Evolutionary conservation across 2,113 vertebrate species (phyloP).

Genomic region (Rhineura floridana): DNA sequence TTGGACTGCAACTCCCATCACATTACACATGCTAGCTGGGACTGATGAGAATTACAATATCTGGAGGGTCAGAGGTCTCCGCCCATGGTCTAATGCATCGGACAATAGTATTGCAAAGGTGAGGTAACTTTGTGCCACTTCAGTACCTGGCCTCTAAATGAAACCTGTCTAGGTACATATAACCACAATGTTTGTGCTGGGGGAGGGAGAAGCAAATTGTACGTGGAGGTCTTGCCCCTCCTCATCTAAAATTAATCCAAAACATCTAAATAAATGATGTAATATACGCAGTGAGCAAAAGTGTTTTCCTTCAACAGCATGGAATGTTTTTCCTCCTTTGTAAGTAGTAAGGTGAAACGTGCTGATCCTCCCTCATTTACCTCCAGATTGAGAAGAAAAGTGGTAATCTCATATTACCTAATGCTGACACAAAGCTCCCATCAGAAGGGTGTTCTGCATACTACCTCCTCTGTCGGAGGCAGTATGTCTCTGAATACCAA

Average conservation of each 20-base stretch:
- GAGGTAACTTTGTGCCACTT: too few relatives aligned
- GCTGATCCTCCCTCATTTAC: neutral
- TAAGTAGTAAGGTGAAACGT: neutral
- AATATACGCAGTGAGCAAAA: neutral
- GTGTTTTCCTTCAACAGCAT: neutral
- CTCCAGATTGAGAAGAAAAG: neutral
- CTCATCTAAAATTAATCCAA: neutral
- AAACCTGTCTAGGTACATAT: neutral
- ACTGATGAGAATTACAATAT: too few relatives aligned
- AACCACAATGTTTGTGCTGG: neutral
- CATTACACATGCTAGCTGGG: too few relatives aligned
- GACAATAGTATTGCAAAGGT: too few relatives aligned
- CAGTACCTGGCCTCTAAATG: neutral
- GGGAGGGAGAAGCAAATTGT: neutral
- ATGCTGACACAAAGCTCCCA: neutral
- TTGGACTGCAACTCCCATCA: too few relatives aligned
- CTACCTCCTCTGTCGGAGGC: too few relatives aligned
- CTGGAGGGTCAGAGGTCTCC: too few relatives aligned
- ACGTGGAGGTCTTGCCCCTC: neutral
- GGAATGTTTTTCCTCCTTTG: neutral
- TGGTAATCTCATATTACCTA: neutral
- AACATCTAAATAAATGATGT: neutral
- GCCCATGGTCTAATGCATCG: too few relatives aligned
- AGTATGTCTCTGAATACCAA: too few relatives aligned
- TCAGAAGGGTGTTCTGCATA: too few relatives aligned